These are phyloP conservation scores for Drosophila melanocephala DNA, from an alignment of 2,888 invertebrate genomes.

Conservation along the genomic window DNA sequence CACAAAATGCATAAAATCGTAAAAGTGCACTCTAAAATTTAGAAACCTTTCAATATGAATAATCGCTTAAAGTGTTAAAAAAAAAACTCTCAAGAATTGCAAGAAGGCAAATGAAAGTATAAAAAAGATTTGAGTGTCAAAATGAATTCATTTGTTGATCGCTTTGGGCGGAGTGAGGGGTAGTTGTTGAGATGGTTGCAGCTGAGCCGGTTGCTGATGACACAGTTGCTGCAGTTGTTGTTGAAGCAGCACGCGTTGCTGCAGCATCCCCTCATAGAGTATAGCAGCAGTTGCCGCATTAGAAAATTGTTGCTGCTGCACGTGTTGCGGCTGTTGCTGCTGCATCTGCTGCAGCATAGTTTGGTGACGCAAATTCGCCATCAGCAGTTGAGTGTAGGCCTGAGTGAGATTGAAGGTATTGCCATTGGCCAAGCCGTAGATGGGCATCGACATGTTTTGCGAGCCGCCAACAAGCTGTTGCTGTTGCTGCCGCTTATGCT, in stretches of 20 bases:
- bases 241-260: conserved; percentile 23
- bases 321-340: conserved; percentile 28
- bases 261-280: conserved; percentile 44
- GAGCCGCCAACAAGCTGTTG: conserved; percentile 21
- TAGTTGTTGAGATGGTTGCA: conserved; percentile 17
- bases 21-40: neutral
- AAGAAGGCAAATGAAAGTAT: neutral
- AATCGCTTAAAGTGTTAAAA: neutral
- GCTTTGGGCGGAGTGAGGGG: conserved; percentile 37
- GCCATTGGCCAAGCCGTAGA: conserved; percentile 13
- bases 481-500: conserved; percentile 36
- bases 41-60: neutral
- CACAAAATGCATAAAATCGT: neutral
- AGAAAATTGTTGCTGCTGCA: conserved; percentile 7
- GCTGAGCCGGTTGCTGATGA: neutral
- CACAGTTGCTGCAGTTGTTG: conserved; percentile 14
- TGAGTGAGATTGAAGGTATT: conserved; percentile 11
- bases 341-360: conserved; percentile 11
- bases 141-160: conserved; percentile 26
- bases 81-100: neutral
- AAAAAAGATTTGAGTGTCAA: neutral
- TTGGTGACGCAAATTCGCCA: conserved; percentile 37
- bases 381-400: conserved; percentile 41
- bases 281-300: conserved; percentile 34
- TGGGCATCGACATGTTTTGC: conserved; percentile 28